Percentiles rank a stretch among this genome's conserved stretches.
These are phyloP conservation scores for Heterocephalus glaber DNA, from an alignment of 2,113 vertebrate species.

Conservation along the genomic window DNA sequence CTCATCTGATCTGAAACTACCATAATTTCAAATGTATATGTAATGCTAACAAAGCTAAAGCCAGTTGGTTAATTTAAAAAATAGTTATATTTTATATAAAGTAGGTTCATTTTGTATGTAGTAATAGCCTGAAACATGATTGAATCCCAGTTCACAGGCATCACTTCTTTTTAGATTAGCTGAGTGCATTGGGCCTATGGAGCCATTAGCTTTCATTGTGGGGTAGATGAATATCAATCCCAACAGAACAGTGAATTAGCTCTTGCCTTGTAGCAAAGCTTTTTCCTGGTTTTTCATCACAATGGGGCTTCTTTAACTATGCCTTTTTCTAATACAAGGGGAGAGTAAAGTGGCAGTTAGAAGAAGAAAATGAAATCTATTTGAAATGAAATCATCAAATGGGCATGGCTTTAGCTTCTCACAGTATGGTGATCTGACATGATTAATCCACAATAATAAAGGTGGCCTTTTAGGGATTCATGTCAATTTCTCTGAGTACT, in stretches of 20 bases:
- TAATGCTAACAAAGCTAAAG: conserved; percentile 38
- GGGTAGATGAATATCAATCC: conserved; percentile 84
- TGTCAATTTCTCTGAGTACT: conserved; percentile 65
- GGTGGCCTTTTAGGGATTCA: conserved; percentile 36
- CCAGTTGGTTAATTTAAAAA: conserved; percentile 49
- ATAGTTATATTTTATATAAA: conserved; percentile 72
- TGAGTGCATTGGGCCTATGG: conserved; percentile 84
- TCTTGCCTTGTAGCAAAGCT: conserved; percentile 84
- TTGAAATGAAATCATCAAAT: conserved; percentile 70
- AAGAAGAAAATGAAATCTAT: conserved; percentile 82
- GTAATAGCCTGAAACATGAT: conserved; percentile 75
- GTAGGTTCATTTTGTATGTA: conserved; percentile 76
- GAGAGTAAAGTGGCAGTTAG: conserved; percentile 73
- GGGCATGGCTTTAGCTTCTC: conserved; percentile 62
- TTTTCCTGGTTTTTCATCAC: conserved; percentile 81
- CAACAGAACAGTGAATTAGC: conserved; percentile 85
- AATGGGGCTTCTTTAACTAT: conserved; percentile 82
- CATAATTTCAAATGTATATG: conserved; percentile 36
- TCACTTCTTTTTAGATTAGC: conserved; percentile 84
- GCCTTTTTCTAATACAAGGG: conserved; percentile 79
- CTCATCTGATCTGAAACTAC: background rate
- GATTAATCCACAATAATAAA: conserved; percentile 71
- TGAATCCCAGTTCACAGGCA: conserved; percentile 81
- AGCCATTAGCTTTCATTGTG: conserved; percentile 87
- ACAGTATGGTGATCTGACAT: conserved; percentile 72